phyloP scores from a whole-genome alignment of 1,140 invertebrate genomes.

The Chrysopa pallens region DNA sequence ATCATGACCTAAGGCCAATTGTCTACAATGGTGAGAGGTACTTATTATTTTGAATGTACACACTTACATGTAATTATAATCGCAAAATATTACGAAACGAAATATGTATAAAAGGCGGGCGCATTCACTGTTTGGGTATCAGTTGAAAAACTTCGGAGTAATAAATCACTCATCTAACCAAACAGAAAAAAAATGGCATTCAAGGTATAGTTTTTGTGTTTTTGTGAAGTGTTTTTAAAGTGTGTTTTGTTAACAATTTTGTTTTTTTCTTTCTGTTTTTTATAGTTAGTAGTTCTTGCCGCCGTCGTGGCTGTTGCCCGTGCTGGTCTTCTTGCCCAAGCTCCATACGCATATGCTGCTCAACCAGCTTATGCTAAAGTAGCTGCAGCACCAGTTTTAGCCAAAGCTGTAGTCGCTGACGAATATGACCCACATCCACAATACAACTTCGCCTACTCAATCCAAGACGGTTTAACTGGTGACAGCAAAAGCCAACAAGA shows the following conservation, averaged over 20 bases:
- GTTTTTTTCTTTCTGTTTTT: background rate
- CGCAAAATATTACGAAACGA: too few species aligned
- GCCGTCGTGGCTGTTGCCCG: background rate
- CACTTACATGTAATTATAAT: too few species aligned
- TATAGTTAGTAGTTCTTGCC: background rate
- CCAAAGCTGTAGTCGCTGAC: background rate
- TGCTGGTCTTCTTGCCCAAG: background rate
- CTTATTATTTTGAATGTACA: too few species aligned
- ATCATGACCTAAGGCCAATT: too few species aligned
- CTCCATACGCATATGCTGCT: conserved; percentile 1
- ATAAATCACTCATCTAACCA: too few species aligned
- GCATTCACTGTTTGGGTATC: too few species aligned
- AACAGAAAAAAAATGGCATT: background rate
- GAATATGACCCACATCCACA: conserved; percentile 9
- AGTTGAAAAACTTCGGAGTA: too few species aligned
- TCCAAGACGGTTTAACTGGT: conserved; percentile 43
- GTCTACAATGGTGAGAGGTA: too few species aligned
- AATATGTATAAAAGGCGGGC: too few species aligned
- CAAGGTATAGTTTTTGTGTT: background rate
- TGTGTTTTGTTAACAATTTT: background rate
- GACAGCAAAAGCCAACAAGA: conserved; percentile 47
- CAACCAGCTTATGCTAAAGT: conserved; percentile 2
- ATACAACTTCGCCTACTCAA: conserved; percentile 40
- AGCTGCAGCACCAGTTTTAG: background rate
- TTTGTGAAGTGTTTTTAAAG: background rate